phyloP scores from a whole-genome alignment of 2,888 invertebrate species.

The Volucella inanis region DNA sequence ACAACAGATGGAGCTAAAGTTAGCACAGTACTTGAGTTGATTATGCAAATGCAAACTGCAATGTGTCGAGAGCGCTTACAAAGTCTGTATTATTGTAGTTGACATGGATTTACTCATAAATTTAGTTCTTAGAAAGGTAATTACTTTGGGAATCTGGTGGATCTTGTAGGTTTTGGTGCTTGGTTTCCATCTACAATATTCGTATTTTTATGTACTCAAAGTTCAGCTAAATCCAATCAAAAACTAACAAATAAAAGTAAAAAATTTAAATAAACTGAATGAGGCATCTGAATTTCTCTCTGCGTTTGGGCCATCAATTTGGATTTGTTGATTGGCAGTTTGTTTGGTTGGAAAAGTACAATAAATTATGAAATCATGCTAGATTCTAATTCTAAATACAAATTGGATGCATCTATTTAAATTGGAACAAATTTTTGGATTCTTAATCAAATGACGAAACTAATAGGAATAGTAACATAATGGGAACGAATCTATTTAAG shows the following conservation, averaged over 20 bases:
- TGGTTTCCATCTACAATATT: constrained; percentile 44
- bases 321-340: constrained; percentile 42
- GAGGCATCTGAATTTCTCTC: constrained; percentile 28
- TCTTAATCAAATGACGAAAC: no score
- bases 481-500: no score
- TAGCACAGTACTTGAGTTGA: constrained; percentile 53
- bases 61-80: constrained; percentile 13
- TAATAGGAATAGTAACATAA: no score
- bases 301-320: constrained; percentile 24
- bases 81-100: constrained; percentile 36
- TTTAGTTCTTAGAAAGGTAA: constrained; percentile 33
- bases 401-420: constrained; percentile 1
- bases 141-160: constrained; percentile 36
- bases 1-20: constrained; percentile 18
- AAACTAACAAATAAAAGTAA: background rate
- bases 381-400: constrained; percentile 30
- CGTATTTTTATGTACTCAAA: no score
- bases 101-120: constrained; percentile 46
- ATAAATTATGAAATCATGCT: background rate
- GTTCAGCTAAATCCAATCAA: constrained; percentile 4
- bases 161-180: constrained; percentile 17
- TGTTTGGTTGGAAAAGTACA: constrained; percentile 16
- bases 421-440: no score
- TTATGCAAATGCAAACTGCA: constrained; percentile 49
- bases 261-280: constrained; percentile 27